Percentiles rank a stretch among this genome's conserved stretches.
Evolutionary conservation across 2,888 invertebrate species (phyloP).

Genomic region (Mimumesa dahlbomi): DNA sequence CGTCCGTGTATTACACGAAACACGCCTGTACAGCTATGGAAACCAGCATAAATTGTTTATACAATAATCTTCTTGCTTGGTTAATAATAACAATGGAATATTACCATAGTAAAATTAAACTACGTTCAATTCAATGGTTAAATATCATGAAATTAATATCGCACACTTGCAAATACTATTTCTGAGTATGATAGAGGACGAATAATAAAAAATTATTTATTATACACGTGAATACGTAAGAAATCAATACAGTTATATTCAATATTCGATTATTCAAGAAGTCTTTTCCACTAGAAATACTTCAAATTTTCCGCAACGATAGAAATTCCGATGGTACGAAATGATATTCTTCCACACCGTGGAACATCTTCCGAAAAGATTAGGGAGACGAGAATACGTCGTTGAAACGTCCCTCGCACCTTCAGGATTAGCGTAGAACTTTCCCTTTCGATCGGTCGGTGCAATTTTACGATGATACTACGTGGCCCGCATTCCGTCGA

Average conservation of each 20-base stretch:
- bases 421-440: constrained; percentile 6
- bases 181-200: too few species aligned
- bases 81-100: background rate
- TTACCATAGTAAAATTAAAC: background rate
- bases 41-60: constrained; percentile 1
- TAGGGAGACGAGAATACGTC: constrained; percentile 11
- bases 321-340: too few species aligned
- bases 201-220: too few species aligned
- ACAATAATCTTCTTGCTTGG: constrained; percentile 14
- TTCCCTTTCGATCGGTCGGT: constrained; percentile 2
- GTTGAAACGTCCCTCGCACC: constrained; percentile 23
- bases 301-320: too few species aligned
- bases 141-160: too few species aligned
- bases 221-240: too few species aligned
- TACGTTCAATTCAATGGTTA: too few species aligned
- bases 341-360: constrained; percentile 11
- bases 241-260: background rate
- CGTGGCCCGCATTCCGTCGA: constrained; percentile 30
- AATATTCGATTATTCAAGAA: background rate
- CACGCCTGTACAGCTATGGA: background rate
- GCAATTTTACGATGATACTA: constrained; percentile 37
- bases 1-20: background rate
- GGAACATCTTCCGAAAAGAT: constrained; percentile 4
- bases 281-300: too few species aligned
- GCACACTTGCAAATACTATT: too few species aligned